These are phyloP conservation scores for Aurelia aurita complex sp. Pacific DNA, from an alignment of 30 jellyfish, hydroid and myxozoan genomes.

Conservation along the genomic window DNA sequence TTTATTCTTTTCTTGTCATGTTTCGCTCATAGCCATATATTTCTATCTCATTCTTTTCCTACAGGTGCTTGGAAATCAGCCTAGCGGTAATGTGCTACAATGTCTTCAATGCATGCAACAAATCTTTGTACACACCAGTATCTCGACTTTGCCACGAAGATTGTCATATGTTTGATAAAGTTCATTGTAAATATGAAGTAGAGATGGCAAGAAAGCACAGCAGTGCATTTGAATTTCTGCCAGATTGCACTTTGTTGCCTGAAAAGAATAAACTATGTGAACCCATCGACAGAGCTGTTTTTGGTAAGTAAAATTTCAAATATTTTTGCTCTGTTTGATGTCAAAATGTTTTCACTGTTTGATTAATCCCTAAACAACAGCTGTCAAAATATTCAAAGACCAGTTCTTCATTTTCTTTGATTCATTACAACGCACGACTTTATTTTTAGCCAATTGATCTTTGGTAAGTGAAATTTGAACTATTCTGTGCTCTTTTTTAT, in stretches of 20 bases:
- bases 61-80: constrained; percentile 85
- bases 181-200: constrained; percentile 79
- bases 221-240: constrained; percentile 61
- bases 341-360: too few species aligned
- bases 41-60: background rate
- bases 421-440: too few species aligned
- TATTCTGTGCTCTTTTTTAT: too few species aligned
- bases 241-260: constrained; percentile 71
- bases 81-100: constrained; percentile 85
- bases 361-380: too few species aligned
- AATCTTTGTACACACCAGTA: constrained; percentile 37
- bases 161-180: constrained; percentile 72
- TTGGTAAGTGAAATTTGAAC: too few species aligned
- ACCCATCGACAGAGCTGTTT: constrained; percentile 26
- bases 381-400: too few species aligned
- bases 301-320: constrained; percentile 6
- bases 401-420: too few species aligned
- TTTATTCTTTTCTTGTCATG: too few species aligned
- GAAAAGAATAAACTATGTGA: constrained; percentile 43
- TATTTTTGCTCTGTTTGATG: too few species aligned
- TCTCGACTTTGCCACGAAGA: constrained; percentile 89
- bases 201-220: constrained; percentile 64
- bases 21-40: too few species aligned
- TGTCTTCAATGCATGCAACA: constrained; percentile 80
- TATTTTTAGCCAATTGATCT: too few species aligned